Evolutionary conservation across 2,888 invertebrate species (phyloP), one percentile per base, ranked within the genome.

Genomic region (Phalangium opilio): DNA sequence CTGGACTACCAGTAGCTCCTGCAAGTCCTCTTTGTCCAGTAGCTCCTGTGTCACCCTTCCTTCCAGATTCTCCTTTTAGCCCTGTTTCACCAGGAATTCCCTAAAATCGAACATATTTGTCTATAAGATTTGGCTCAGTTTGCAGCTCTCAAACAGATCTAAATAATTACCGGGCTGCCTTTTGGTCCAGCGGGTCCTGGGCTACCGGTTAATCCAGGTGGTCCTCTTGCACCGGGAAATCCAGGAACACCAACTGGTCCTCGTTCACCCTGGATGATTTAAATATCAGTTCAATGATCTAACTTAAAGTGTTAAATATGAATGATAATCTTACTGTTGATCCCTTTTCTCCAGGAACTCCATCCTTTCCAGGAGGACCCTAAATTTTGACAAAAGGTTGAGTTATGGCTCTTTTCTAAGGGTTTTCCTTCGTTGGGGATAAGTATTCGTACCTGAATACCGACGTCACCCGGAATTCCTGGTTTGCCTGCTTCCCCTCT

Each of bases 281-380:
- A 40, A 40, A 7, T 15, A 34, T n/a, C 3, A 34, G 4, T 34
- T n/a, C 5, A 38, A 12, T 17, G 2, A 17, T 38, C 38, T 38
- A 1, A 3, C 17, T 38, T 38, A 34, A 14, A n/a, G 3, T 14
- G 14, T 34, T 4, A 34, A 34, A 34, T 14, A 12, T n/a, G 35
- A 34, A 3, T 34, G 14, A 18, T 41, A 39, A 40, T 27, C 43
- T 44, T 50, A 58, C 58, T 7, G 51, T 45, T 17, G 57, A 74
- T 20, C 86, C 86, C 60, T 85, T 85, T 57, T 85, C 84, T 34
- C 85, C 85, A 0, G 77, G 73, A n/a, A 70, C 65, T 3, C 86
- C 86, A 62, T 85, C 84, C 64, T 79, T 78, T 11, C 85, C 86
- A 12, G 81, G 69, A 32, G 51, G 43, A 11, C 53, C 53, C 53